Conservation (phyloP, 2,113 vertebrate species). For the Sigmodon hispidus region DNA sequence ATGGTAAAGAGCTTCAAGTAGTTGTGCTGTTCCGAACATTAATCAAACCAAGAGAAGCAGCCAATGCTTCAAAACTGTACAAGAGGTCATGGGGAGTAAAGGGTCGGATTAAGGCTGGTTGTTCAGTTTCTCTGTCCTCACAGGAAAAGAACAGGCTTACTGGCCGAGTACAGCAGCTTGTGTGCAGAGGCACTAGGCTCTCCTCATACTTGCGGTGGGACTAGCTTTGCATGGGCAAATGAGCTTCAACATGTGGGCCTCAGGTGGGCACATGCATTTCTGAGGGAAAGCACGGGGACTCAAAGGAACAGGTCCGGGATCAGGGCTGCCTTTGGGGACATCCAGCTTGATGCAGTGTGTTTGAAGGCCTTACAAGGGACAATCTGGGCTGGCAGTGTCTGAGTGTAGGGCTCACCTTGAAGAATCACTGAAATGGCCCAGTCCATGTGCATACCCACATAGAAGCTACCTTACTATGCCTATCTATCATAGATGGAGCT, state of each 20-base stretch:
- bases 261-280: neutral
- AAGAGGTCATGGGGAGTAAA: too few relatives aligned
- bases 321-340: neutral
- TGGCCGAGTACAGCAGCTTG: neutral
- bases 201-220: neutral
- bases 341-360: neutral
- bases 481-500: accelerated
- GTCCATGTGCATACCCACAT: neutral
- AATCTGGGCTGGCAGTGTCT: neutral
- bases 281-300: neutral
- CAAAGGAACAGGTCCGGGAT: neutral
- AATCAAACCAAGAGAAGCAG: neutral
- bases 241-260: neutral
- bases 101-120: neutral
- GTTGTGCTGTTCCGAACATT: neutral
- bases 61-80: neutral
- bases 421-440: neutral
- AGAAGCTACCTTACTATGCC: too few relatives aligned
- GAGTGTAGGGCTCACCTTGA: neutral
- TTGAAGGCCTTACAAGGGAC: neutral
- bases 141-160: neutral
- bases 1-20: neutral
- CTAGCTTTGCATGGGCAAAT: too few relatives aligned
- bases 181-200: neutral
- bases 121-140: neutral